Conservation (phyloP, 2,113 vertebrate genomes). For the Eulemur rufifrons region DNA sequence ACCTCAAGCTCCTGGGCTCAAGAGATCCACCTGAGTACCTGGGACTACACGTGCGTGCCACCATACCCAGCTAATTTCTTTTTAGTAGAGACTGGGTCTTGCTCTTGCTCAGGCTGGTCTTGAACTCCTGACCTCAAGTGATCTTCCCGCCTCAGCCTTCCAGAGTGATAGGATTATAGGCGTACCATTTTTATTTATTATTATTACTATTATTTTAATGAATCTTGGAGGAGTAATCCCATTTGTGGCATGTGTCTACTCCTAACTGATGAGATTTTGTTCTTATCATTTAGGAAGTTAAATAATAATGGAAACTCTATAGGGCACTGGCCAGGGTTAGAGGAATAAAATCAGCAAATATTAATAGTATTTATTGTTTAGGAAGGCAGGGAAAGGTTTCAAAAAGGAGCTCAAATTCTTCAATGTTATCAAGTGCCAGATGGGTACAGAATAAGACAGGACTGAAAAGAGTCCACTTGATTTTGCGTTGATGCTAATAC, state of each 20-base stretch:
- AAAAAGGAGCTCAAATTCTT: neutral
- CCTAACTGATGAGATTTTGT: neutral
- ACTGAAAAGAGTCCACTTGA: neutral
- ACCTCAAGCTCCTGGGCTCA: neutral
- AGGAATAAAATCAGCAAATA: constrained; percentile 15
- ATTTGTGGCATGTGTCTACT: neutral
- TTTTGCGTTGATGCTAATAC: neutral
- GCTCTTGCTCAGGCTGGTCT: neutral
- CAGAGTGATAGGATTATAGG: neutral
- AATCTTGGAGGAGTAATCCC: neutral
- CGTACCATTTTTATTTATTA: neutral
- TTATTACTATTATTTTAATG: constrained; percentile 1
- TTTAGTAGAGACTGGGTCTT: neutral
- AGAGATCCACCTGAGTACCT: neutral
- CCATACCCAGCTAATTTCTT: neutral
- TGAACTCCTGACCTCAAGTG: neutral
- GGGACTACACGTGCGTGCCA: neutral
- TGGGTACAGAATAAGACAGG: neutral
- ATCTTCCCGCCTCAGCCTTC: neutral
- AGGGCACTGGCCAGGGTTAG: neutral
- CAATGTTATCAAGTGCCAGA: neutral
- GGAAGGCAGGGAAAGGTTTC: neutral
- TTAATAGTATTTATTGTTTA: neutral
- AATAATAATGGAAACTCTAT: neutral
- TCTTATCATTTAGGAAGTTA: constrained; percentile 1